Evolutionary conservation across 2,113 vertebrate genomes (phyloP), one percentile per base, ranked within the genome.

Genomic region (Siniperca knerii): DNA sequence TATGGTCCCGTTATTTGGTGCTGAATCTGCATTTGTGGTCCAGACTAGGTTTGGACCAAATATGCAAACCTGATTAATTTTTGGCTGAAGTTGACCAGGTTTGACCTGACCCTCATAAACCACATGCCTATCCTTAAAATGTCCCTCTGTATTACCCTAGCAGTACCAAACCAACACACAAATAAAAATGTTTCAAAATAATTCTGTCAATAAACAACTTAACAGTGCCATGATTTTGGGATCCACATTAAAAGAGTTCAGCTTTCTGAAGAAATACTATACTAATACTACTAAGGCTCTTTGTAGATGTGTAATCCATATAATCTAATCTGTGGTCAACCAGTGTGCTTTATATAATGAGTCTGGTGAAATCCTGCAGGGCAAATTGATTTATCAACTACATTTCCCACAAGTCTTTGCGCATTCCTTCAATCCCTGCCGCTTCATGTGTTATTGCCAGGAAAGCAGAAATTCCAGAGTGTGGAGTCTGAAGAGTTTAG

Each of bases 341-440:
- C 6, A 61, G 11, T 57, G 4, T n/a, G 18, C 37, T 2, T 23
- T 37, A 54, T 40, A 37, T 6, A 44, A 3, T 58, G 35, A 37
- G 20, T 12, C 46, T 46, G 42, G 23, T 21, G 50, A 69, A 60
- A 40, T 46, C 21, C 15, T 6, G 37, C 6, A 23, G 6, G 12
- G 5, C 40, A 0, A 40, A 58, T 15, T 8, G 1, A 33, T 9
- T 12, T 2, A 66, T 3, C 2, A 33, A 93, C 94, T 94, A 76
- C 94, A 93, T 91, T 88, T 90, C 90, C 94, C 94, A 90, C 9
- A 90, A 92, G 50, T 0, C 92, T 37, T 46, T 77, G 81, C 91
- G 10, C 4, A 25, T 58, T 68, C 71, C 68, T 48, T 1, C 7
- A n/a, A 2, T 75, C 13, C 25, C 48, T 12, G 11, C 12, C 29